Conservation (phyloP, 2,888 invertebrate genomes). For the Drosophila nr. medialis region DNA sequence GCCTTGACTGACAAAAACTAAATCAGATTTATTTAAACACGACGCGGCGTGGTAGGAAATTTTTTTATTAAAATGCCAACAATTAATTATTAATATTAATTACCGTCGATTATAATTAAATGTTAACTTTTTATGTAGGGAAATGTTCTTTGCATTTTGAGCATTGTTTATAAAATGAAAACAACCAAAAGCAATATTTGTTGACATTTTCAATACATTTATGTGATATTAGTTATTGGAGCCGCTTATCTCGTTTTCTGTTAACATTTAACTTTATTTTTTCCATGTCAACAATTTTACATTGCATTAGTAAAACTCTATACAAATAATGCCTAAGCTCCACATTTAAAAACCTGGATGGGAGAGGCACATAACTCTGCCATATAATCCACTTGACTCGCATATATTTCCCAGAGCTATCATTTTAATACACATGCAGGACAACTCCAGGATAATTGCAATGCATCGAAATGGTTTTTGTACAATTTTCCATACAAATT, state of each 20-base stretch:
- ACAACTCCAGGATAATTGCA: slow-evolving; percentile 13
- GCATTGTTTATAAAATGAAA: not conserved
- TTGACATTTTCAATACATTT: not conserved
- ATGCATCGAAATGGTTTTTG: slow-evolving; percentile 11
- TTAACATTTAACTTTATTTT: not conserved
- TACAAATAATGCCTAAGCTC: not conserved
- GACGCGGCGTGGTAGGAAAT: not conserved
- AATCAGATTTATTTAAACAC: not conserved
- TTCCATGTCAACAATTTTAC: not conserved
- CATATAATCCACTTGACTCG: not conserved
- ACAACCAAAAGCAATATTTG: not conserved
- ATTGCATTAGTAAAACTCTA: not conserved
- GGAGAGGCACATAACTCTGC: not conserved
- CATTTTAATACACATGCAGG: slow-evolving; percentile 8
- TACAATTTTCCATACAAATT: slow-evolving; percentile 21
- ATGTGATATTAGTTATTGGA: not conserved
- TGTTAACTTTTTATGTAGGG: not conserved
- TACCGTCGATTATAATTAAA: not conserved
- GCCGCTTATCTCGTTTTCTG: not conserved
- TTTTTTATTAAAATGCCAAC: not conserved
- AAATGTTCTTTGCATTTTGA: not conserved
- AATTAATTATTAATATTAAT: too few relatives aligned
- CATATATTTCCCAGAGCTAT: not conserved
- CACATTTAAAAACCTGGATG: not conserved
- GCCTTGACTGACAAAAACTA: not conserved